Percentiles rank a stretch among this genome's conserved stretches.
These are phyloP conservation scores for Cephus sareptanus DNA, from an alignment of 2,888 invertebrate species.

Conservation along the genomic window DNA sequence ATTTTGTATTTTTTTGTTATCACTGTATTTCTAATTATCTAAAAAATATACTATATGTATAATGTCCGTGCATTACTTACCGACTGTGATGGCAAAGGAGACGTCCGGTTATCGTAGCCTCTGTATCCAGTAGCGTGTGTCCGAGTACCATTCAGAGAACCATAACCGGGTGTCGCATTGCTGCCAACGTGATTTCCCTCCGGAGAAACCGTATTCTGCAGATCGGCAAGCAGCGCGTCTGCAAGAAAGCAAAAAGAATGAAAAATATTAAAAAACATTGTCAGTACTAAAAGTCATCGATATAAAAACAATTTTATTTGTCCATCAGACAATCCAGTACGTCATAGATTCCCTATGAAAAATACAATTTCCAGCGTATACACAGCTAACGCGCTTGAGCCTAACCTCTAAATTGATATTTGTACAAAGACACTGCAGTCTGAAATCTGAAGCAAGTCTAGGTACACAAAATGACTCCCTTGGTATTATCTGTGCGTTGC, in stretches of 20 bases:
- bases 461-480: not conserved
- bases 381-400: not conserved
- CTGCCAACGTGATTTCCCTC: constrained; percentile 65
- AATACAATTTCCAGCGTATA: not conserved
- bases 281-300: not conserved
- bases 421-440: not conserved
- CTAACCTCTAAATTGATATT: not conserved
- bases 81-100: constrained; percentile 70
- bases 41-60: not conserved
- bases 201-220: constrained; percentile 91
- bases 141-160: constrained; percentile 80
- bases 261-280: not conserved
- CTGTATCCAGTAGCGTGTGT: constrained; percentile 46
- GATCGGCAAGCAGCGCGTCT: constrained; percentile 96
- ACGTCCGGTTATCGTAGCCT: constrained; percentile 54
- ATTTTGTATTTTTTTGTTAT: not conserved
- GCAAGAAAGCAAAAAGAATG: constrained; percentile 62
- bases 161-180: constrained; percentile 75
- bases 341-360: not conserved
- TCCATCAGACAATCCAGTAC: not conserved
- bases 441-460: not conserved
- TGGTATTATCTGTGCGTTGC: not conserved
- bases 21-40: not conserved
- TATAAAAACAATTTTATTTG: not conserved
- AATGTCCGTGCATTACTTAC: constrained; percentile 66